Percentiles rank a stretch among this genome's conserved stretches.
These are phyloP conservation scores for Linyphia triangularis DNA, from an alignment of 2,888 invertebrate species.

Conservation along the genomic window DNA sequence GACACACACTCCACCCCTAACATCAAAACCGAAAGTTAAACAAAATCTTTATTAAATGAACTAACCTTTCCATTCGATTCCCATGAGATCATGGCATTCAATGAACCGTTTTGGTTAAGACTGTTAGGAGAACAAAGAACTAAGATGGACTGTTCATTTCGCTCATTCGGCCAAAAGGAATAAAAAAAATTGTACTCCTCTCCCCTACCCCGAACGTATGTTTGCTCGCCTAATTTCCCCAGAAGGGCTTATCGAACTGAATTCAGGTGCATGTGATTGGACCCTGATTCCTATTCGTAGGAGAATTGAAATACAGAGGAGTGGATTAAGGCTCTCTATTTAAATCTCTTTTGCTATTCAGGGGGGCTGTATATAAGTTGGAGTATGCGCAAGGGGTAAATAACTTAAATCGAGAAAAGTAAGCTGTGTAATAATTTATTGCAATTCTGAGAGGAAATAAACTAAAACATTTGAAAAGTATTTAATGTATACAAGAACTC, in stretches of 20 bases:
- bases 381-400: neutral
- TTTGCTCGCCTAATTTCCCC: slow-evolving; percentile 39
- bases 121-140: slow-evolving; percentile 30
- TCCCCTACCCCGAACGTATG: neutral
- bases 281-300: neutral
- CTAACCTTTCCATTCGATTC: neutral
- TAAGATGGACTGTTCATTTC: slow-evolving; percentile 43
- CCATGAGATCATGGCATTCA: neutral
- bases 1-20: too few species aligned
- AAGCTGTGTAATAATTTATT: neutral
- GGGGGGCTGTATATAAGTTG: neutral
- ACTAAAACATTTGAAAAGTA: neutral
- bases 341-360: slow-evolving; percentile 38
- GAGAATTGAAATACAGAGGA: slow-evolving; percentile 39
- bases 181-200: neutral
- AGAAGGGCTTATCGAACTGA: slow-evolving; percentile 34
- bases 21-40: too few species aligned
- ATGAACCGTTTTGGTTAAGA: slow-evolving; percentile 10
- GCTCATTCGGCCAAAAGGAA: neutral
- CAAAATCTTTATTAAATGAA: slow-evolving; percentile 3
- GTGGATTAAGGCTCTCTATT: slow-evolving; percentile 53
- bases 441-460: too few species aligned
- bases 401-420: neutral
- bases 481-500: neutral
- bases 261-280: slow-evolving; percentile 50